phyloP scores from a whole-genome alignment of 1,140 invertebrate genomes.

The Cherax destructor region DNA sequence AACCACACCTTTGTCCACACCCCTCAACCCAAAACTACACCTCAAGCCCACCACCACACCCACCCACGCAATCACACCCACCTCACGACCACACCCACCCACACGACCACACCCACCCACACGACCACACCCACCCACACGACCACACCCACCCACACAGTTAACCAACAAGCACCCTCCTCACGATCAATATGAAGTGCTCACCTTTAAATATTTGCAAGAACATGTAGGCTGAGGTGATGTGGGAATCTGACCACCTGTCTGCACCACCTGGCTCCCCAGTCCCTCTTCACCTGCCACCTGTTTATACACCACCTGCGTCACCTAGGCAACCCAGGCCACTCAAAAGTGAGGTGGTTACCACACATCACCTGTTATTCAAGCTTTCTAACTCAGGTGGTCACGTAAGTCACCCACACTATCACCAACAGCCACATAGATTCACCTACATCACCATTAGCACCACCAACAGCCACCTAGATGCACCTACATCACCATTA shows the following conservation, averaged over 20 bases:
- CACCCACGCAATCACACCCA: background rate
- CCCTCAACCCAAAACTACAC: background rate
- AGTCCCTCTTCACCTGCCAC: too few species aligned
- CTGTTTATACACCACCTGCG: background rate
- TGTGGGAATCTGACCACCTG: slow-evolving; percentile 11
- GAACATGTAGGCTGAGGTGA: background rate
- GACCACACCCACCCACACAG: background rate
- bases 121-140: background rate
- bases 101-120: background rate
- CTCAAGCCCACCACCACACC: background rate
- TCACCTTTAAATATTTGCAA: background rate
- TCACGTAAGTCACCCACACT: too few species aligned
- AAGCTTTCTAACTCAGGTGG: too few species aligned
- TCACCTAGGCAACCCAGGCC: background rate
- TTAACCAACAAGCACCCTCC: background rate
- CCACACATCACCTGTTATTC: too few species aligned
- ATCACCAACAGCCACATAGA: too few species aligned
- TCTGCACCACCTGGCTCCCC: background rate
- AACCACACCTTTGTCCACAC: background rate
- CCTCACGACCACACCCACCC: background rate
- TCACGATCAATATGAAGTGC: background rate
- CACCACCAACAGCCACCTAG: too few species aligned
- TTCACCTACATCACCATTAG: too few species aligned
- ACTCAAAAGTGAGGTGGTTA: background rate
- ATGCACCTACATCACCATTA: too few species aligned